Conservation (phyloP, 2,113 vertebrate genomes). For the Rhagologus leucostigma region DNA sequence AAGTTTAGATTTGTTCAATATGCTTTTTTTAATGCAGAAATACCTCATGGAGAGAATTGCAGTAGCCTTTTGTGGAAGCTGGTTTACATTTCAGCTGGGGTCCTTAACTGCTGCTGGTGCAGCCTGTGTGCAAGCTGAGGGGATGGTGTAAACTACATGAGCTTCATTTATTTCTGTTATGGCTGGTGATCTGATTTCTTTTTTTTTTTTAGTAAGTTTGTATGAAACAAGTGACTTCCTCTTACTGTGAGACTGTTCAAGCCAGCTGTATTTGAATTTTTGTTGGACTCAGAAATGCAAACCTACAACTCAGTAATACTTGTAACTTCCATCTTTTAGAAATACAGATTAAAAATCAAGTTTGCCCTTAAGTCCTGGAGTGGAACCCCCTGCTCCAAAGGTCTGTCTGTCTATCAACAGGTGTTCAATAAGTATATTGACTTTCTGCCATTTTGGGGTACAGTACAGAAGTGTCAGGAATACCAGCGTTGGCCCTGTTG, state of each 20-base stretch:
- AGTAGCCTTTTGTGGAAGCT: background rate
- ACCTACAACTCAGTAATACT: background rate
- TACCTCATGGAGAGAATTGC: background rate
- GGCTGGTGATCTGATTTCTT: background rate
- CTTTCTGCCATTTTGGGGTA: background rate
- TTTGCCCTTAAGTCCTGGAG: background rate
- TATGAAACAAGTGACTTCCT: background rate
- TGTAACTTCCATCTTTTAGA: background rate
- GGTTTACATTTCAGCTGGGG: background rate
- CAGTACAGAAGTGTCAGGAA: background rate
- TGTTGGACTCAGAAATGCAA: background rate
- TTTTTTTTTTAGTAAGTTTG: background rate
- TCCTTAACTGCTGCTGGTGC: background rate
- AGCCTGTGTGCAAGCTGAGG: background rate
- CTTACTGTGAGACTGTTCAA: background rate
- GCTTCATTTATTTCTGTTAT: background rate
- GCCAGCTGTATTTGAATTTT: background rate
- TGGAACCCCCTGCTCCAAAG: background rate
- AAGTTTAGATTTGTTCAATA: background rate
- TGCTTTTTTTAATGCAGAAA: background rate
- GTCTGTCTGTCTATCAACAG: background rate
- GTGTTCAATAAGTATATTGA: too few relatives aligned
- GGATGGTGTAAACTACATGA: accelerated
- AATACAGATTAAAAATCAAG: background rate
- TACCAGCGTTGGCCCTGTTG: background rate